phyloP scores from a whole-genome alignment of 1,140 invertebrate species.

The Orius laevigatus region DNA sequence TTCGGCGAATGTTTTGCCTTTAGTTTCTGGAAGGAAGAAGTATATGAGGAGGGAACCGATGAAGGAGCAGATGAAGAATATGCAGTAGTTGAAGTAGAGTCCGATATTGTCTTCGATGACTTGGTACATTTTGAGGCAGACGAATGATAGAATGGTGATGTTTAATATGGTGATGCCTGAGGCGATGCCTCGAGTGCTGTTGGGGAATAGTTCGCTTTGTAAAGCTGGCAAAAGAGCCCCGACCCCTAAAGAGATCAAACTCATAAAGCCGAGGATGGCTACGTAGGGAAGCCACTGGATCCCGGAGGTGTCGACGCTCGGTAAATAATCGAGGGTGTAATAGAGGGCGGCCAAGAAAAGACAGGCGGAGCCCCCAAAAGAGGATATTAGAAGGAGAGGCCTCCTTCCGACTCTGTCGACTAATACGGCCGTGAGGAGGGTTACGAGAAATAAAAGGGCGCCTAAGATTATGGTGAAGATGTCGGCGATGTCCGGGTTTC shows the following conservation, averaged over 20 bases:
- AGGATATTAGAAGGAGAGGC: constrained; percentile 34
- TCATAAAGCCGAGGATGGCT: neutral
- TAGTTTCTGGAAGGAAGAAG: constrained; percentile 61
- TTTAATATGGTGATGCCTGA: constrained; percentile 16
- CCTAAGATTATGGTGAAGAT: constrained; percentile 21
- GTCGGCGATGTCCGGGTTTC: constrained; percentile 5
- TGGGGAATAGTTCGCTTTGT: constrained; percentile 19
- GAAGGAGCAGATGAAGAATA: constrained; percentile 55
- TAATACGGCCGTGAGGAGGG: constrained; percentile 27
- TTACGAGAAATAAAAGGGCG: constrained; percentile 26
- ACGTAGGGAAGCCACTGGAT: constrained; percentile 3
- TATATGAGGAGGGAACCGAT: constrained; percentile 38
- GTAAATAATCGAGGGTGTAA: constrained; percentile 16
- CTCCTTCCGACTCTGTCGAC: constrained; percentile 32
- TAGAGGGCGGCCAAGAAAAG: constrained; percentile 14
- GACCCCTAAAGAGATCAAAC: constrained; percentile 9
- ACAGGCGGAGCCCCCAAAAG: constrained; percentile 14
- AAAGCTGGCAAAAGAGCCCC: constrained; percentile 6
- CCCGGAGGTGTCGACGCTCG: neutral
- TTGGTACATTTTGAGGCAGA: constrained; percentile 60
- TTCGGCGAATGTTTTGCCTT: constrained; percentile 57
- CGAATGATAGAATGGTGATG: constrained; percentile 26
- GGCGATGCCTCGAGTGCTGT: constrained; percentile 17
- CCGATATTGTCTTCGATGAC: constrained; percentile 40
- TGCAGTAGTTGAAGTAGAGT: constrained; percentile 55